Evolutionary conservation across 2,113 vertebrate species (phyloP), one percentile per base, ranked within the genome.

Genomic region (Aplodontia rufa): DNA sequence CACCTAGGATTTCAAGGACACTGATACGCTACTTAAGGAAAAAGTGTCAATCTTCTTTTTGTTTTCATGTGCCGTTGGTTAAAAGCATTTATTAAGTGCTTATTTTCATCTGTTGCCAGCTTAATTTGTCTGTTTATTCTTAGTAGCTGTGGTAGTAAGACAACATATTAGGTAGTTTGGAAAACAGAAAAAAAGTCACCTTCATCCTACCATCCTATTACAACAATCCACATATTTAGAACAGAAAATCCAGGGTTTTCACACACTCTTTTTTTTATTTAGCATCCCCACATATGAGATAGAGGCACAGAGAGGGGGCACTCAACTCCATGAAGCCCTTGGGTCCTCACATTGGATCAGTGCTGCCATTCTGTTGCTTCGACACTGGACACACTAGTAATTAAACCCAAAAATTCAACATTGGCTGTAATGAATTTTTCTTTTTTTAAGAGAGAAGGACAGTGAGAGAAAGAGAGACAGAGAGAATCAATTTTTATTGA

Each of bases 111-210:
- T 42, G 4, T 42, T n/a, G n/a, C 22, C 84, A 53, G 45, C 28
- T 51, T 79, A 42, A 30, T 35, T 55, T 55, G n/a, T 13, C 71
- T 69, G 13, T 26, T 71, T 71, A 28, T 76, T 71, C 66, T 95
- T 82, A 85, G 76, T 49, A 80, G 26, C n/a, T n/a, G n/a, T 42
- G 84, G 84, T n/a, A 51, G 4, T 19, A 55, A 86, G 62, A 90
- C 32, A 37, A 5, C 11, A 26, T 58, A 55, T 49, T 47, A 84
- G 16, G 42, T 74, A 84, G 6, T 86, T 71, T 71, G 68, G 49
- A 87, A 95, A 95, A 82, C 60, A 91, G 58, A 91, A 71, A 69
- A 86, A 75, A 76, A 72, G 64, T 74, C 42, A 75, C 9, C 22
- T 20, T 20, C 66, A 49, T 1, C 20, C 64, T 49, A 30, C 20